Evolutionary conservation across 2,113 vertebrate genomes (phyloP).

Genomic region (Callorhinus ursinus): DNA sequence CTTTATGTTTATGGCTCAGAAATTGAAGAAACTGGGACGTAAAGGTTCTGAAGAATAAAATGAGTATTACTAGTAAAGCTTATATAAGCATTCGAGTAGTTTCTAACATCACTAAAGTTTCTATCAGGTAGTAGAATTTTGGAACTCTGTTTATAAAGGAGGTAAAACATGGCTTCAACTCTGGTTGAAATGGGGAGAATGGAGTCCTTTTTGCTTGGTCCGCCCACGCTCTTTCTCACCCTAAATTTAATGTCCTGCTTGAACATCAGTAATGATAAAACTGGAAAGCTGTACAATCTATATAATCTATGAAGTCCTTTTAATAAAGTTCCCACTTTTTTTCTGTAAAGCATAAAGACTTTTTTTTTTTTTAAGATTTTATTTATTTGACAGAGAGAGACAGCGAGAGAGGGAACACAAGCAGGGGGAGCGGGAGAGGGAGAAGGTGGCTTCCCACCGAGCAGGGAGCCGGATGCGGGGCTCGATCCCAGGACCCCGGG

Average conservation of each 20-base stretch:
- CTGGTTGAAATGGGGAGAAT: background rate
- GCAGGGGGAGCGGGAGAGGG: too few relatives aligned
- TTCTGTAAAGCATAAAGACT: background rate
- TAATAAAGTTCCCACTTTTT: background rate
- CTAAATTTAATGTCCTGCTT: background rate
- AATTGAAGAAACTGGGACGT: background rate
- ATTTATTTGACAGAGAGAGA: too few relatives aligned
- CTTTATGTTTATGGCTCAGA: background rate
- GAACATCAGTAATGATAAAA: background rate
- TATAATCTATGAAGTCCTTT: background rate
- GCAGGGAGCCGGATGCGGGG: too few relatives aligned
- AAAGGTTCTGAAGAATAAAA: background rate
- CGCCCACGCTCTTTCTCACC: background rate
- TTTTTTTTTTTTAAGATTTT: background rate
- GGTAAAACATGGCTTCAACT: background rate
- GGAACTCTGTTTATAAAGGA: background rate
- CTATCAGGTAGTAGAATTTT: background rate
- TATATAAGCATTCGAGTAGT: background rate
- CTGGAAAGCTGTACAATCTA: background rate
- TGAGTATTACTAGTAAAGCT: background rate
- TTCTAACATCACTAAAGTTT: background rate
- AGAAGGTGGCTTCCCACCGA: too few relatives aligned
- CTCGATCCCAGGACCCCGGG: too few relatives aligned
- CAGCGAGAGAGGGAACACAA: too few relatives aligned
- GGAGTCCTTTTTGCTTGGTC: background rate